A percentile compares a stretch with the other conserved stretches of the same genome.
Evolutionary conservation across 2,888 invertebrate species (phyloP).

Genomic region (Xestia ashworthii): DNA sequence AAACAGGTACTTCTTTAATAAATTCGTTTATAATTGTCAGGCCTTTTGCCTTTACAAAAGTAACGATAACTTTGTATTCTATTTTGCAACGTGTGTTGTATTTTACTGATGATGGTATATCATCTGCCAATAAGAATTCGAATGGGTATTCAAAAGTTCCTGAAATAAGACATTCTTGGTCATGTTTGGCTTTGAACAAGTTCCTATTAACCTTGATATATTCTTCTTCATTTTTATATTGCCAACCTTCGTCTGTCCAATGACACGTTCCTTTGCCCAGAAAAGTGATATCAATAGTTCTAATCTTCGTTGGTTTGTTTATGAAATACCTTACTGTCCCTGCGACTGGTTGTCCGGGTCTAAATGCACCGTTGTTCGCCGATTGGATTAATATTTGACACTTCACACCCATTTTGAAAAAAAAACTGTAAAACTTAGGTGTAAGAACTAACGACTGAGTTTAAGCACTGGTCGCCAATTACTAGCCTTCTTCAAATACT

Average conservation of each 20-base stretch:
- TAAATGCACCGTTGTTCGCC: constrained; percentile 55
- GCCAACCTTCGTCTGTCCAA: constrained; percentile 45
- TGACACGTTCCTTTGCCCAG: constrained; percentile 63
- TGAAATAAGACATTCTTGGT: neutral
- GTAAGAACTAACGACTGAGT: neutral
- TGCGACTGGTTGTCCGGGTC: constrained; percentile 58
- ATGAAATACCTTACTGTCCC: constrained; percentile 67
- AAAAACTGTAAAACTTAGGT: neutral
- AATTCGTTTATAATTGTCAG: constrained; percentile 12
- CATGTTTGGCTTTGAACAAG: constrained; percentile 30
- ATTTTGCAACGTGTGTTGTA: constrained; percentile 30
- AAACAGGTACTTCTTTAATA: constrained; percentile 36
- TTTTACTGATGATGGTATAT: constrained; percentile 51
- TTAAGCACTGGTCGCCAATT: neutral
- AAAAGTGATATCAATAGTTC: constrained; percentile 59
- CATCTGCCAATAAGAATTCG: constrained; percentile 42
- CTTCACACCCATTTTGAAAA: constrained; percentile 44
- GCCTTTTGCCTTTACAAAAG: constrained; percentile 29
- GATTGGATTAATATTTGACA: constrained; percentile 66
- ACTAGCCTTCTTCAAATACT: constrained; percentile 17
- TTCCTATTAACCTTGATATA: constrained; percentile 49
- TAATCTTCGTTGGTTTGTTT: constrained; percentile 61
- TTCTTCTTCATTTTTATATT: constrained; percentile 51
- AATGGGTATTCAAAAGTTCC: constrained; percentile 44
- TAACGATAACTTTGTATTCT: constrained; percentile 37